Conservation (phyloP, 1,140 invertebrate genomes). For the Stegodyphus dumicola region DNA sequence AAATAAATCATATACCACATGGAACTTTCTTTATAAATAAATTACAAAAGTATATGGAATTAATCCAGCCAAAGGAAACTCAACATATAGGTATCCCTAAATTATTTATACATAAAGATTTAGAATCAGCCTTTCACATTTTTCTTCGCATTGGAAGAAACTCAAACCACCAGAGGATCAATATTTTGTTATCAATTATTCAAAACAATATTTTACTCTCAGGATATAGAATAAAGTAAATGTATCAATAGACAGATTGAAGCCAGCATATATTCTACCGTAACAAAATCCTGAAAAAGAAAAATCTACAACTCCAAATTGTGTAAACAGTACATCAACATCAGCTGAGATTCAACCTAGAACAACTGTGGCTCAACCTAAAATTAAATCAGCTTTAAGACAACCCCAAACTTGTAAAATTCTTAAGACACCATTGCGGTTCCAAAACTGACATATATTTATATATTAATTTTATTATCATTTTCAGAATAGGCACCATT, state of each 20-base stretch:
- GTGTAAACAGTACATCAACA: not conserved
- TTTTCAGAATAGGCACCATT: too few relatives aligned
- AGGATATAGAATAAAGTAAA: conserved; percentile 14
- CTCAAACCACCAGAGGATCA: conserved; percentile 9
- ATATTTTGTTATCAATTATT: not conserved
- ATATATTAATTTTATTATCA: not conserved
- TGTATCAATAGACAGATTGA: conserved; percentile 18
- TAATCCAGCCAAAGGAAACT: not conserved
- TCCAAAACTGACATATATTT: not conserved
- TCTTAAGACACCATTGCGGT: not conserved
- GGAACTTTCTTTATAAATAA: not conserved
- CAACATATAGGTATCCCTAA: not conserved
- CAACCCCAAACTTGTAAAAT: too few relatives aligned
- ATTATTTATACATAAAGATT: too few relatives aligned
- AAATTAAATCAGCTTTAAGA: not conserved
- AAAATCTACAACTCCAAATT: too few relatives aligned
- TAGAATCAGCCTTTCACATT: not conserved
- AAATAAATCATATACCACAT: too few relatives aligned
- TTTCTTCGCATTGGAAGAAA: not conserved
- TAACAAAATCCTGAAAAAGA: not conserved
- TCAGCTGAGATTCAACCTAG: not conserved
- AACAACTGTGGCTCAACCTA: not conserved
- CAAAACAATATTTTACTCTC: conserved; percentile 37
- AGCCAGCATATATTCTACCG: conserved; percentile 13
- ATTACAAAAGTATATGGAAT: not conserved